Percentiles rank a stretch among this genome's conserved stretches.
Evolutionary conservation across 1,140 invertebrate genomes (phyloP).

Genomic region (Calephelis nemesis): DNA sequence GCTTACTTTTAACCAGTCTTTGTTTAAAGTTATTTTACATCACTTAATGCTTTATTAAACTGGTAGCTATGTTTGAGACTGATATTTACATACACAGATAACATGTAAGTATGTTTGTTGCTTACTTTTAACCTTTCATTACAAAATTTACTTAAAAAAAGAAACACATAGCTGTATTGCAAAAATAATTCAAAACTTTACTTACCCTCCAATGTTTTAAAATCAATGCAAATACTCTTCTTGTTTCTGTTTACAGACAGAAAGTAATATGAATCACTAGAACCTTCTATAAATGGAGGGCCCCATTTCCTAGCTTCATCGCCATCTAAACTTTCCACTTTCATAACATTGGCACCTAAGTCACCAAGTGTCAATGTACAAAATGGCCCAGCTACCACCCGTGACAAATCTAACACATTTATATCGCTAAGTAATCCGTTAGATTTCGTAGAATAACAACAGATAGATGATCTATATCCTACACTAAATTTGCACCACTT

Average conservation of each 20-base stretch:
- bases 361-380: constrained; percentile 97
- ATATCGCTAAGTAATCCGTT: constrained; percentile 79
- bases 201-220: constrained; percentile 83
- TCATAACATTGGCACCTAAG: constrained; percentile 96
- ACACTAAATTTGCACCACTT: constrained; percentile 14
- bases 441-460: constrained; percentile 32
- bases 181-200: constrained; percentile 24
- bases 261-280: constrained; percentile 91
- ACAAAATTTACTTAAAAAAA: too few species aligned
- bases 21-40: too few species aligned
- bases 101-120: too few species aligned
- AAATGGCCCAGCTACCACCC: constrained; percentile 91
- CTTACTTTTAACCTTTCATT: too few species aligned
- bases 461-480: constrained; percentile 2
- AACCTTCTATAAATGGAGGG: constrained; percentile 90
- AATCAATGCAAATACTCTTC: constrained; percentile 93
- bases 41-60: too few species aligned
- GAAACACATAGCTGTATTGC: too few species aligned
- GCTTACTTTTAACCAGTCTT: too few species aligned
- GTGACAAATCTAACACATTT: constrained; percentile 89
- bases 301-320: constrained; percentile 96
- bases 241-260: constrained; percentile 96
- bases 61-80: too few species aligned
- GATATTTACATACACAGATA: too few species aligned
- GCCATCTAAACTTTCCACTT: constrained; percentile 90